Base-by-base conservation (phyloP, 2,797 vertebrate species). In the Astyanax mexicanus region DNA sequence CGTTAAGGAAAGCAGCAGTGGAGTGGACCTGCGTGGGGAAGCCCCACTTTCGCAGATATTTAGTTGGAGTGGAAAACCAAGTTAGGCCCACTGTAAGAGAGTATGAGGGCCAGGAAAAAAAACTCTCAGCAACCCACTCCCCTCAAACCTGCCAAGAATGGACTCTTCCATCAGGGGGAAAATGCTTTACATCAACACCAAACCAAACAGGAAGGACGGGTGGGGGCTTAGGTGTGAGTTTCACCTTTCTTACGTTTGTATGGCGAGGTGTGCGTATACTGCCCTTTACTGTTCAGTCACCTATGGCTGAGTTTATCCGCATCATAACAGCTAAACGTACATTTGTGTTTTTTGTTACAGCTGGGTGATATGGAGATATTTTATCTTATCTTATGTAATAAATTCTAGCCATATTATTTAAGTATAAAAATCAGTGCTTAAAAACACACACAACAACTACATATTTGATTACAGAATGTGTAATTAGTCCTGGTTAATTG, bases 91-190 rank as follows among this genome's bases (percentile, higher is more conserved):
- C 44, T 58, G 19, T 77, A 11, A 77, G 32, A 78, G 67, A 62
- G 42, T 3, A 74, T 77, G 78, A 57, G 69, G 60, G 32, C 55
- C 38, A 66, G 78, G 61, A 78, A 78, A 62, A 25, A 57, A 45
- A 64, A 68, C 19, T 45, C 52, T 21, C 58, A 40, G 60, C 67
- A 45, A 12, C 37, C 40, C 7, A n/a, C 15, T 5, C 73, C 40
- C 49, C n/a, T 73, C 51, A 45, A 72, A 17, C 25, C 7, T n/a
- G 32, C 2, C 29, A 32, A 23, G 7, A 58, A 25, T 61, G 72
- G 73, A 72, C 73, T 65, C 79, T 76, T 80, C 74, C 74, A 77
- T 40, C 25, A 15, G 23, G 44, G 73, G 62, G 78, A 61, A 72
- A 69, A 69, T 67, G 75, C 19, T 54, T 45, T 42, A 47, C 52